These are phyloP conservation scores for Artibeus jamaicensis DNA, from an alignment of 2,797 vertebrate genomes.

Conservation along the genomic window DNA sequence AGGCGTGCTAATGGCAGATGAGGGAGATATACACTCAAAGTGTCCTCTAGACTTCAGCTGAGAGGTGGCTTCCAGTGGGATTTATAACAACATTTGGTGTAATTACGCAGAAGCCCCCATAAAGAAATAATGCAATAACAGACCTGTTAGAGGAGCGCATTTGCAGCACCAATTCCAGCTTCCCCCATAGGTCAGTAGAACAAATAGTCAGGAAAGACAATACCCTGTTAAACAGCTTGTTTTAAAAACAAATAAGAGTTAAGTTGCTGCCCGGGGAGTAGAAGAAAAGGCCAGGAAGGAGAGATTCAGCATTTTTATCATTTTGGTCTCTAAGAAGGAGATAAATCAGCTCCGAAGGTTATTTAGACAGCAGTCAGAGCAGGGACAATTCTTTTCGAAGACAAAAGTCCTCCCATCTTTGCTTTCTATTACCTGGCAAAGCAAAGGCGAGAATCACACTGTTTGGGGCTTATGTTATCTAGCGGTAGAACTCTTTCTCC, in stretches of 20 bases:
- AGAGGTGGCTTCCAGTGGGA: slow-evolving; percentile 79
- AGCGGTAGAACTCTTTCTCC: not conserved
- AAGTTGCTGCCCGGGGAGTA: slow-evolving; percentile 32
- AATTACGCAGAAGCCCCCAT: slow-evolving; percentile 79
- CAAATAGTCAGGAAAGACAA: slow-evolving; percentile 80
- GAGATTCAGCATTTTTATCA: slow-evolving; percentile 21
- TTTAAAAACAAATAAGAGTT: slow-evolving; percentile 74
- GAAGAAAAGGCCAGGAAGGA: slow-evolving; percentile 1
- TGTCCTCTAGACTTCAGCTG: slow-evolving; percentile 79
- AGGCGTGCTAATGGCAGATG: slow-evolving; percentile 67
- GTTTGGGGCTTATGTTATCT: not conserved
- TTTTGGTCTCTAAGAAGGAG: slow-evolving; percentile 44
- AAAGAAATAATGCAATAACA: slow-evolving; percentile 84
- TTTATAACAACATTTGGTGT: slow-evolving; percentile 83
- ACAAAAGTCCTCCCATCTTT: slow-evolving; percentile 36
- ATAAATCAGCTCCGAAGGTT: slow-evolving; percentile 54
- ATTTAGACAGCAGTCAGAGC: slow-evolving; percentile 48
- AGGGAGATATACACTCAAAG: slow-evolving; percentile 55
- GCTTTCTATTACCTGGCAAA: not conserved
- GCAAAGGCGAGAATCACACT: not conserved
- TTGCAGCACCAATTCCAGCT: slow-evolving; percentile 79
- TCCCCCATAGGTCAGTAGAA: slow-evolving; percentile 81
- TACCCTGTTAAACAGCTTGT: slow-evolving; percentile 76
- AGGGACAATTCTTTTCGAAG: slow-evolving; percentile 6
- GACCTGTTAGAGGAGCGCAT: slow-evolving; percentile 79